phyloP scores from a whole-genome alignment of 2,888 invertebrate genomes.

The Lasioglossum leucozonium region DNA sequence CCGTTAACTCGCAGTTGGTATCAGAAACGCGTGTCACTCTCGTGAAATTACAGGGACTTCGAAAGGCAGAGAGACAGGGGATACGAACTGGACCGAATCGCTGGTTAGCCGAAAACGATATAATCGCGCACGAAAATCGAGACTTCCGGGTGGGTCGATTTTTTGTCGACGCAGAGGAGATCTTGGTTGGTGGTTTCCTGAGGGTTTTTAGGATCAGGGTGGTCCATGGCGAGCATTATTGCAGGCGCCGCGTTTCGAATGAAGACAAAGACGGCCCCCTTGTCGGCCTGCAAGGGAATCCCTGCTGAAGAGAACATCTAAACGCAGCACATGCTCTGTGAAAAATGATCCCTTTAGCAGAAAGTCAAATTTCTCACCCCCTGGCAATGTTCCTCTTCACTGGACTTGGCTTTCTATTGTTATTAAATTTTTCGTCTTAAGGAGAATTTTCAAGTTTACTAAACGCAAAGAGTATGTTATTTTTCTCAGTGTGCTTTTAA shows the following conservation, averaged over 20 bases:
- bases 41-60: background rate
- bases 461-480: too few relatives aligned
- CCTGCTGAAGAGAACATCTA: background rate
- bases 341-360: background rate
- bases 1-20: background rate
- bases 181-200: constrained; percentile 21
- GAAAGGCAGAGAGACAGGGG: background rate
- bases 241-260: constrained; percentile 52
- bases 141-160: constrained; percentile 35
- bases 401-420: too few relatives aligned
- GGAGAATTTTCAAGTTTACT: too few relatives aligned
- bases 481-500: too few relatives aligned
- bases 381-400: background rate
- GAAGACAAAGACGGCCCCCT: constrained; percentile 54
- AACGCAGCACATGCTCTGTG: background rate
- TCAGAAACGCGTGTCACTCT: background rate
- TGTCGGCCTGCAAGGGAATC: background rate
- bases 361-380: background rate
- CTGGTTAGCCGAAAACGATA: constrained; percentile 27
- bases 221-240: constrained; percentile 61
- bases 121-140: constrained; percentile 25
- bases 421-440: too few relatives aligned
- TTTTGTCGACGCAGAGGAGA: constrained; percentile 51
- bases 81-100: background rate
- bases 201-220: constrained; percentile 50